Base-by-base conservation (phyloP, 2,888 invertebrate species). In the Tyria jacobaeae region DNA sequence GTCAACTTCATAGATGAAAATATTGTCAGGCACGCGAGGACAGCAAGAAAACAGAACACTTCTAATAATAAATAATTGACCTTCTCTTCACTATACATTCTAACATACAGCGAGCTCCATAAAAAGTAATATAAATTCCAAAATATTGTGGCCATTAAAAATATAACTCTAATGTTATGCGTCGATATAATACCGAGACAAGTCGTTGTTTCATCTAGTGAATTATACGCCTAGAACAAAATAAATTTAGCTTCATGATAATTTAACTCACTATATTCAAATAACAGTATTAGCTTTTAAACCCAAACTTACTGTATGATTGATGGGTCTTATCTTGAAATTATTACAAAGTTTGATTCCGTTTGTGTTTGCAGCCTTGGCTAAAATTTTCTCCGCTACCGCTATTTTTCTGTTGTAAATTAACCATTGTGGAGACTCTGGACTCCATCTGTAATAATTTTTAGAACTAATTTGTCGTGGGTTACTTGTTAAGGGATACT, bases 351-450 rank as follows among this genome's bases (percentile, higher is more conserved):
- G 78, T 52, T 70, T 70, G n/a, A 89, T 80, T 31, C 82, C 80
- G 64, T 93, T 93, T 55, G 70, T 84, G 63, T 81, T 78, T 1
- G 91, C 91, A 10, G 91, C 92, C 24, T 78, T 72, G n/a, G 72
- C 68, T n/a, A 94, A 67, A 49, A 85, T 68, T 49, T 80, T 80
- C 77, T 94, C 94, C 15, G 94, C 92, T 57, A 71, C 55, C 3
- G 60, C 25, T 64, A 90, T 88, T 77, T 87, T 89, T 62, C 89
- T 86, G 57, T 89, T 91, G 64, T 78, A 87, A 25, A 94, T 64
- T 50, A 92, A 76, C 94, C 92, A 94, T 53, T 90, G 92, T 2
- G 94, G 93, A n/a, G 92, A 92, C 78, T 94, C 92, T 14, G 92
- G 89, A 57, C 80, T 77, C 89, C 89, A 91, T 68, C 93, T 92